Evolutionary conservation across 2,888 invertebrate species (phyloP), one percentile per base, ranked within the genome.

Genomic region (Bugulina stolonifera): DNA sequence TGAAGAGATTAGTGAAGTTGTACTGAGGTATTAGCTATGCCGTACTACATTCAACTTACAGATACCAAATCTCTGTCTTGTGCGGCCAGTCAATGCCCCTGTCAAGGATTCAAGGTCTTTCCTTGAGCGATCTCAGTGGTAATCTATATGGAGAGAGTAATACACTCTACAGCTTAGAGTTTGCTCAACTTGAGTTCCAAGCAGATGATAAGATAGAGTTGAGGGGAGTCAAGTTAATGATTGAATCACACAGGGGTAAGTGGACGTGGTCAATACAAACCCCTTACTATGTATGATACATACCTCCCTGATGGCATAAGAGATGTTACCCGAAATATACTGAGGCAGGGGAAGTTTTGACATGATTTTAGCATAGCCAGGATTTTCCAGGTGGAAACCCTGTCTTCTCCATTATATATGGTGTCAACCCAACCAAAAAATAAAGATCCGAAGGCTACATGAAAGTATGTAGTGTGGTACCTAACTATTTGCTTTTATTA

Each of bases 121-220:
- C 2, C 3, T 25, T 14, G 29, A 3, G 29, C 5, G 29, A 14
- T 29, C 29, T 10, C 10, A 22, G 5, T 43, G 43, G 43, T 5
- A 43, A 43, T 5, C 18, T 43, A 10, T 64, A 64, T 64, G 64
- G 64, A 22, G 5, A 2, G 3, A 5, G 32, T 10, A 32, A 64
- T n/a, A 64, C 64, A 64, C 22, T 64, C 22, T 64, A 32, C 64
- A 64, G 64, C 27, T 25, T 64, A 32, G 64, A 34, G 14, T 18
- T 64, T 10, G 14, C 32, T 1, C 14, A n/a, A 32, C 10, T 64
- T 14, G 64, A 25, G 18, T 32, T 64, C 64, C 25, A n/a, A 3
- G 5, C 32, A 10, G 64, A 64, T 32, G 29, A 27, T 5, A 10
- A 27, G 5, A 34, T 64, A 14, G 64, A 64, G 5, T 5, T 5